These are phyloP conservation scores for Darevskia nairensis DNA, from an alignment of 2,797 vertebrate species.

Conservation along the genomic window DNA sequence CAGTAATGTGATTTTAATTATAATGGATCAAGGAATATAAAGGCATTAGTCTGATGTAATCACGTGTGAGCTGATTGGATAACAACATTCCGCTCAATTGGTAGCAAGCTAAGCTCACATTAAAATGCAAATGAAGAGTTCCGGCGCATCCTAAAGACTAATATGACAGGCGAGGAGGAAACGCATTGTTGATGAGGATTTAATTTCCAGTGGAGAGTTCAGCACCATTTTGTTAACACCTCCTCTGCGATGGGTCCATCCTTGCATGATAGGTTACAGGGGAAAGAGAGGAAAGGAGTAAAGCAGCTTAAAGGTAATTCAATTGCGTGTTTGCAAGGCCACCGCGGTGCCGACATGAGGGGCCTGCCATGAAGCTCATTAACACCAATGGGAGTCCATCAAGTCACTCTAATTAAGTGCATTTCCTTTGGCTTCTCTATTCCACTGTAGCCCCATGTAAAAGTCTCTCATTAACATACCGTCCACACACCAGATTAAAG, in stretches of 20 bases:
- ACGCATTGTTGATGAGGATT: slow-evolving; percentile 67
- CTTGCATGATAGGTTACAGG: slow-evolving; percentile 49
- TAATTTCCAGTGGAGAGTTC: slow-evolving; percentile 65
- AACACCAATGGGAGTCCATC: slow-evolving; percentile 1
- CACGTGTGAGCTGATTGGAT: slow-evolving; percentile 64
- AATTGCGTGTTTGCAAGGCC: slow-evolving; percentile 62
- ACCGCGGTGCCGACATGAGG: slow-evolving; percentile 50
- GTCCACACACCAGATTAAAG: slow-evolving; percentile 34
- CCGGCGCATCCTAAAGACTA: slow-evolving; percentile 61
- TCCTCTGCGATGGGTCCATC: slow-evolving; percentile 49
- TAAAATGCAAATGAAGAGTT: slow-evolving; percentile 69
- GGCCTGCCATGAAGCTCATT: background rate
- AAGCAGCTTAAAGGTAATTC: slow-evolving; percentile 64
- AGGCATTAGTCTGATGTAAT: slow-evolving; percentile 64
- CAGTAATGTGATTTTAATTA: slow-evolving; percentile 70
- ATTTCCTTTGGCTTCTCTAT: background rate
- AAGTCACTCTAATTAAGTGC: background rate
- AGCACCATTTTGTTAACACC: slow-evolving; percentile 62
- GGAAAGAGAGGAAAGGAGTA: slow-evolving; percentile 51
- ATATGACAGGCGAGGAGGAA: slow-evolving; percentile 65
- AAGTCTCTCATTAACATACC: slow-evolving; percentile 48
- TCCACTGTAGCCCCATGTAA: slow-evolving; percentile 23
- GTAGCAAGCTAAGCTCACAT: slow-evolving; percentile 57
- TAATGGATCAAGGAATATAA: slow-evolving; percentile 64
- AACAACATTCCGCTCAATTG: slow-evolving; percentile 69